These are phyloP conservation scores for Itoplectis maculator DNA, from an alignment of 2,888 invertebrate genomes.

Conservation along the genomic window DNA sequence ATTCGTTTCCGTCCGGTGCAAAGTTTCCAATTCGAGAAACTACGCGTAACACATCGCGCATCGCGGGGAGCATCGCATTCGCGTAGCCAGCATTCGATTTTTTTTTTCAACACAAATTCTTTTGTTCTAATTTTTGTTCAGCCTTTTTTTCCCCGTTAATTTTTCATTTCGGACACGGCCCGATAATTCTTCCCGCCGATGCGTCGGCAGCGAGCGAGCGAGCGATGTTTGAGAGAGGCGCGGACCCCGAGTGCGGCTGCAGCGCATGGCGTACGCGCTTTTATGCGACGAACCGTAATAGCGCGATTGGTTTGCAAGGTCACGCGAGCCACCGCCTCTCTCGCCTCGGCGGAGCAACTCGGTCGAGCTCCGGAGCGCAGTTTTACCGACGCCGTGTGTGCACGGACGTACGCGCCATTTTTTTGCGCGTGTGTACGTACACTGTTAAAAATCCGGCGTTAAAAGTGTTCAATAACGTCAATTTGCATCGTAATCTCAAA, in stretches of 20 bases:
- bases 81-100: conserved; percentile 3
- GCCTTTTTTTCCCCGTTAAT: too few relatives aligned
- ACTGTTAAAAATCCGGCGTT: too few relatives aligned
- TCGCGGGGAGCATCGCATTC: conserved; percentile 18
- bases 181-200: background rate
- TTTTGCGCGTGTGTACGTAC: too few relatives aligned
- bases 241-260: conserved; percentile 32
- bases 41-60: conserved; percentile 1
- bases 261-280: conserved; percentile 56
- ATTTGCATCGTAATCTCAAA: too few relatives aligned
- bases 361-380: conserved; percentile 61
- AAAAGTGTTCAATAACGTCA: too few relatives aligned
- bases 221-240: conserved; percentile 36
- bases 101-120: background rate
- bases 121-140: background rate
- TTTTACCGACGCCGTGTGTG: conserved; percentile 19
- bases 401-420: too few relatives aligned
- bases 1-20: conserved; percentile 72
- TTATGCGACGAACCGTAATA: conserved; percentile 66
- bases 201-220: conserved; percentile 8
- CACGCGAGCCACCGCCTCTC: conserved; percentile 52
- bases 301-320: conserved; percentile 67
- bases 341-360: conserved; percentile 46
- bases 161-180: background rate
- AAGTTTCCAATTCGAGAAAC: conserved; percentile 60